Evolutionary conservation across 2,113 vertebrate species (phyloP), one percentile per base, ranked within the genome.

Genomic region (Sialia sialis): DNA sequence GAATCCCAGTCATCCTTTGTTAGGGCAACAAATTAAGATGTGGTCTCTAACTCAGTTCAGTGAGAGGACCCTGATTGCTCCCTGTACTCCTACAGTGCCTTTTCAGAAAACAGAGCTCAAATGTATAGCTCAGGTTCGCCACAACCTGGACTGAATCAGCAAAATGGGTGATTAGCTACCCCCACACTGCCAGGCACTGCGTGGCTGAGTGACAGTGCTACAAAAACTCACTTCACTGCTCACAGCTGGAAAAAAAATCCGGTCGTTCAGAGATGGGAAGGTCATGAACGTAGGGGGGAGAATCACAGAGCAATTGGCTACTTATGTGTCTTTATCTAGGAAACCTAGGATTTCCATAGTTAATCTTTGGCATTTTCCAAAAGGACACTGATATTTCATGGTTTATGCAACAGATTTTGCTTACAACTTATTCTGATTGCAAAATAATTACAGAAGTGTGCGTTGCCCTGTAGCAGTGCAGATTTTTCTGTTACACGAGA

Each of bases 321-420:
- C 43, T 77, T 62, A 23, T 2, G 1, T 34, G 15, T 73, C 18
- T 88, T 21, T 90, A 32, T 90, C 14, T 67, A 48, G 49, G 54
- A 66, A 46, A 70, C 80, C 18, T 66, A 62, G 52, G 43, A 78
- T 51, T 90, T 89, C 62, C 60, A 17, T 41, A 38, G 46, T 87
- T 93, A 84, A 83, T 84, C 77, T 81, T 68, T 11, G 4, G 44
- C n/a, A 4, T 94, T 91, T 88, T 96, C 66, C 27, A 13, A 36
- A 84, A 84, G 49, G 44, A 27, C n/a, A 25, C 12, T 87, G 77
- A 34, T 81, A 66, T 84, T 82, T 87, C 77, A 38, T 91, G 73
- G n/a, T 79, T 85, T 90, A 59, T 96, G 88, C 84, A 93, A 72
- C 49, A 89, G 84, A 85, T 84, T 94, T 78, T 94, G 90, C 92